These are phyloP conservation scores for Synergus itoensis DNA, from an alignment of 2,888 invertebrate species.

Conservation along the genomic window DNA sequence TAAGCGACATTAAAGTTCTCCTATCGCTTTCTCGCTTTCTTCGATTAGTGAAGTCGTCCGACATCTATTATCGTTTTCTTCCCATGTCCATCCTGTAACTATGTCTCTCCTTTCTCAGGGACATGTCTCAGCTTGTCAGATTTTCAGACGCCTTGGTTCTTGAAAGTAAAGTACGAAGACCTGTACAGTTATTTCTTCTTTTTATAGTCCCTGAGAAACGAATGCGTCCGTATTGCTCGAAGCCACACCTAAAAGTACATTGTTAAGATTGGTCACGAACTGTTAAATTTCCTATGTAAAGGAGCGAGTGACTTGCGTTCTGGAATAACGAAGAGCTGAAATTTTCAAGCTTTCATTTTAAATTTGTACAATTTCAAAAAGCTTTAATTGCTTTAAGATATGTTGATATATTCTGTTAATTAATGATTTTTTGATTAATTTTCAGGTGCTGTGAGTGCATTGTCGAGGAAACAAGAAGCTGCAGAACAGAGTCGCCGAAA, in stretches of 20 bases:
- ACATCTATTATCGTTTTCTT: constrained; percentile 61
- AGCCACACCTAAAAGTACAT: constrained; percentile 15
- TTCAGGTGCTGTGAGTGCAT: constrained; percentile 66
- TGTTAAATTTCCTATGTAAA: constrained; percentile 22
- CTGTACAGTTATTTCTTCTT: neutral
- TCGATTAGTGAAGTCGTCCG: constrained; percentile 72
- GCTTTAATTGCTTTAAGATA: neutral
- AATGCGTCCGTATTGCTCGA: constrained; percentile 52
- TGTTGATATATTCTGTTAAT: neutral
- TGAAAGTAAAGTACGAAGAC: constrained; percentile 56
- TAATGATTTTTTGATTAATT: neutral
- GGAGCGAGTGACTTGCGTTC: neutral
- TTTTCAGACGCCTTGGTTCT: constrained; percentile 60
- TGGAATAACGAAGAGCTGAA: constrained; percentile 24
- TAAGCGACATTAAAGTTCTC: constrained; percentile 52
- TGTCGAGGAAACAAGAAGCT: constrained; percentile 73
- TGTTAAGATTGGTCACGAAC: neutral
- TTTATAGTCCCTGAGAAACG: constrained; percentile 39
- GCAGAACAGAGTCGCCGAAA: constrained; percentile 73
- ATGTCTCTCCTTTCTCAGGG: neutral
- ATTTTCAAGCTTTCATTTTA: neutral
- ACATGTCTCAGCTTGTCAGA: neutral
- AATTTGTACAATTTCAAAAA: neutral
- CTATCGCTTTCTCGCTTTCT: constrained; percentile 74
- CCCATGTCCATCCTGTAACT: constrained; percentile 58